Conservation (phyloP, 1,140 invertebrate genomes). For the Himalopsyche phryganea region DNA sequence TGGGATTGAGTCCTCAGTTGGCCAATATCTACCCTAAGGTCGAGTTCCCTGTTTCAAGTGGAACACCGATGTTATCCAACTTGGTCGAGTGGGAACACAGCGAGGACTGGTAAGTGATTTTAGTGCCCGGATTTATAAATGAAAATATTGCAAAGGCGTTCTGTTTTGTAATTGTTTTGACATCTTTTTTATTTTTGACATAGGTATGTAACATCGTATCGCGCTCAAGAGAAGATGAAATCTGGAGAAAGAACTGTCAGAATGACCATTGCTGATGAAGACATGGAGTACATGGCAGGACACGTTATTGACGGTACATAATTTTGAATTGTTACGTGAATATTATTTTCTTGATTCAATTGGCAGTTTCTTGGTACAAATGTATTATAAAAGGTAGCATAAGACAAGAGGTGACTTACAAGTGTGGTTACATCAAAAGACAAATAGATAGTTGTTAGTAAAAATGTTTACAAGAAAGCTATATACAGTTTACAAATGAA, state of each 20-base stretch:
- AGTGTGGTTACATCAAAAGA: too few relatives aligned
- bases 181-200: not conserved
- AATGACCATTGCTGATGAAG: constrained; percentile 62
- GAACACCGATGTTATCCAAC: constrained; percentile 73
- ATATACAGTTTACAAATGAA: too few relatives aligned
- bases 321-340: too few relatives aligned
- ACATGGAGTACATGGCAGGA: constrained; percentile 73
- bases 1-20: constrained; percentile 47
- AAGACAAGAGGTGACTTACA: too few relatives aligned
- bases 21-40: constrained; percentile 60
- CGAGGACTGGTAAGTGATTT: constrained; percentile 61
- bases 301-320: constrained; percentile 80
- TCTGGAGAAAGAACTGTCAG: constrained; percentile 61
- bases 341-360: too few relatives aligned
- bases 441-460: too few relatives aligned
- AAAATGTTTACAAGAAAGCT: too few relatives aligned
- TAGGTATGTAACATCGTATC: constrained; percentile 62
- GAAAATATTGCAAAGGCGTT: not conserved
- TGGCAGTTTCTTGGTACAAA: too few relatives aligned
- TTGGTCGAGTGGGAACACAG: constrained; percentile 89
- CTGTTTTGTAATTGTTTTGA: not conserved
- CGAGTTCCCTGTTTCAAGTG: constrained; percentile 73
- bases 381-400: too few relatives aligned
- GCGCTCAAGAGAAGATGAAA: constrained; percentile 59
- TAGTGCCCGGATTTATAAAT: not conserved